Conservation (phyloP, 1,140 invertebrate genomes). For the Elymnias hypermnestra region DNA sequence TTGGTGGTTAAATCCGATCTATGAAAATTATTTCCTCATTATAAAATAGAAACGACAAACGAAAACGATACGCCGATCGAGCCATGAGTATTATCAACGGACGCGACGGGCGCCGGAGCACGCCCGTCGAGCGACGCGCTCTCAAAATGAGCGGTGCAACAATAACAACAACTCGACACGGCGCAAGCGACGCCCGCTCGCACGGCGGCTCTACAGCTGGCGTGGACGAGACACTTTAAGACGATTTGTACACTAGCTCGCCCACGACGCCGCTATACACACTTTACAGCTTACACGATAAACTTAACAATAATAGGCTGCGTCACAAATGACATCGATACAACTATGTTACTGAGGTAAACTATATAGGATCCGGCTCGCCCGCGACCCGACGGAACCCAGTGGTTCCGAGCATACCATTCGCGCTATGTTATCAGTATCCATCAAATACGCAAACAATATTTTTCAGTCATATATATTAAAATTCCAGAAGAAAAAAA, state of each 20-base stretch:
- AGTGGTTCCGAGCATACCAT: too few species aligned
- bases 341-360: slow-evolving; percentile 70
- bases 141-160: slow-evolving; percentile 37
- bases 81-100: slow-evolving; percentile 56
- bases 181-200: slow-evolving; percentile 30
- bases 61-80: slow-evolving; percentile 22
- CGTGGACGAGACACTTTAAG: slow-evolving; percentile 45
- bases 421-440: too few species aligned
- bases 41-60: slow-evolving; percentile 20
- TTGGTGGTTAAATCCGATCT: slow-evolving; percentile 45
- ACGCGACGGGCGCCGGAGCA: slow-evolving; percentile 7
- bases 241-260: slow-evolving; percentile 64
- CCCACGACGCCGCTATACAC: slow-evolving; percentile 47
- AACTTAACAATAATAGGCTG: slow-evolving; percentile 72
- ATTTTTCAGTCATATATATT: too few species aligned
- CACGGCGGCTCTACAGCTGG: slow-evolving; percentile 6
- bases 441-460: too few species aligned
- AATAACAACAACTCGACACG: slow-evolving; percentile 29
- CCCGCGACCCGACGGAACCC: slow-evolving; percentile 1
- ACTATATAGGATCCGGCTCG: slow-evolving; percentile 57
- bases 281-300: slow-evolving; percentile 64
- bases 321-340: slow-evolving; percentile 68
- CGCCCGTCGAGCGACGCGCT: slow-evolving; percentile 24
- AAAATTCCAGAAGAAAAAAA: too few species aligned
- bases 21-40: slow-evolving; percentile 27